Conservation (phyloP, 2,888 invertebrate species). For the Nomada hirtipes region DNA sequence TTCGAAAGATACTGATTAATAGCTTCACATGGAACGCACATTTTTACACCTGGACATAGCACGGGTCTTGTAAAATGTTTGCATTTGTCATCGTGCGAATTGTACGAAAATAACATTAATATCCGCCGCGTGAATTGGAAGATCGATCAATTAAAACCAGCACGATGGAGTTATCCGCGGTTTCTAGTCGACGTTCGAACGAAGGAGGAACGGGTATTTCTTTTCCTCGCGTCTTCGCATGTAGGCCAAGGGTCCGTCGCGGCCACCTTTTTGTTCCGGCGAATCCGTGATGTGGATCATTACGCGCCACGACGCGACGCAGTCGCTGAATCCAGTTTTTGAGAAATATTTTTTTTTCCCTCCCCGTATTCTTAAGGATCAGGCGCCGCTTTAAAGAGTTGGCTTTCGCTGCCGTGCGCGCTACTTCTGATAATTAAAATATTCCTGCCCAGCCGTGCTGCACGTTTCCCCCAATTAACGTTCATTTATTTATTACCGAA, state of each 20-base stretch:
- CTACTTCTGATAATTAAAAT: constrained; percentile 39
- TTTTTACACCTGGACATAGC: not conserved
- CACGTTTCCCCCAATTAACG: constrained; percentile 12
- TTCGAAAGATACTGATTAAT: not conserved
- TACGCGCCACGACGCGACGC: constrained; percentile 40
- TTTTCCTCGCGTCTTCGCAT: constrained; percentile 37
- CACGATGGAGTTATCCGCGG: constrained; percentile 36
- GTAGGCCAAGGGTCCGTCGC: constrained; percentile 61
- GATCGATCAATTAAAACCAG: constrained; percentile 47
- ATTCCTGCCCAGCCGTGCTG: not conserved
- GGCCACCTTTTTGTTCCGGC: constrained; percentile 46
- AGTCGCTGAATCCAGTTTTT: constrained; percentile 25
- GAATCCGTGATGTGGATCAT: constrained; percentile 51
- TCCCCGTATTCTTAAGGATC: constrained; percentile 36
- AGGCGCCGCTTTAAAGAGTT: constrained; percentile 2
- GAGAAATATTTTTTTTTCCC: constrained; percentile 1
- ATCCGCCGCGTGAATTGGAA: not conserved
- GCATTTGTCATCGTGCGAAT: not conserved
- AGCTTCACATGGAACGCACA: not conserved
- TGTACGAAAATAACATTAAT: not conserved
- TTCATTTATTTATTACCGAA: constrained; percentile 5
- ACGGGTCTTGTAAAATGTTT: not conserved
- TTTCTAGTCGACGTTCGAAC: constrained; percentile 40
- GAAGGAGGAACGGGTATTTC: constrained; percentile 3
- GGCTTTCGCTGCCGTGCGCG: not conserved